phyloP scores from a whole-genome alignment of 2,797 vertebrate species.

The Lagocephalus sceleratus region DNA sequence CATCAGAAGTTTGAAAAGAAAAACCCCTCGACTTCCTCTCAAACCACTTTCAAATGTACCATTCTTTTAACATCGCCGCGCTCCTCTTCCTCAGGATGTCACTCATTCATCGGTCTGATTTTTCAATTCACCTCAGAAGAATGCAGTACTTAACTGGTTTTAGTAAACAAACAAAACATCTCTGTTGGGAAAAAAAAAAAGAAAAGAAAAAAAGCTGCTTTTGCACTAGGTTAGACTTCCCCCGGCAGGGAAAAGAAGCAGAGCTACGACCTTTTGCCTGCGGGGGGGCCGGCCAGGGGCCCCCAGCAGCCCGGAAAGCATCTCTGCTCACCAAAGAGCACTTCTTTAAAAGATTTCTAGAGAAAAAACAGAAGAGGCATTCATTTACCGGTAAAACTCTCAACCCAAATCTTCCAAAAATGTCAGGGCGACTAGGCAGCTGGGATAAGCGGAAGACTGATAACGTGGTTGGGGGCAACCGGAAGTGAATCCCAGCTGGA shows the following conservation, averaged over 20 bases:
- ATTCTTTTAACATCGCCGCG: constrained; percentile 58
- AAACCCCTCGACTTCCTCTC: constrained; percentile 54
- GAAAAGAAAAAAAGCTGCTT: constrained; percentile 66
- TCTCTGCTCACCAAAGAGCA: constrained; percentile 76
- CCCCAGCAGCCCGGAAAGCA: constrained; percentile 43
- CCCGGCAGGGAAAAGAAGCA: constrained; percentile 66
- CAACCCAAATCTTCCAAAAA: constrained; percentile 73
- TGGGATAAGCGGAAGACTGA: constrained; percentile 76
- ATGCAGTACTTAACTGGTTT: constrained; percentile 76
- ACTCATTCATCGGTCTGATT: constrained; percentile 55
- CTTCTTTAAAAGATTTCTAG: constrained; percentile 65
- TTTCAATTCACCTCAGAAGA: constrained; percentile 66
- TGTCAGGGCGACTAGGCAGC: constrained; percentile 66
- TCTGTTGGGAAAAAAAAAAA: constrained; percentile 54
- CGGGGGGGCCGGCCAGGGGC: constrained; percentile 32
- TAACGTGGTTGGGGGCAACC: constrained; percentile 60
- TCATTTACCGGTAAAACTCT: constrained; percentile 75
- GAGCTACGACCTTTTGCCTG: constrained; percentile 65
- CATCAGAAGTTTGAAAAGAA: constrained; percentile 66
- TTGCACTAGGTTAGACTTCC: constrained; percentile 76
- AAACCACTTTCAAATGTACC: constrained; percentile 77
- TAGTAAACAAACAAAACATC: constrained; percentile 71
- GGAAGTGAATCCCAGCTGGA: constrained; percentile 78
- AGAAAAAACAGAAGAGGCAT: constrained; percentile 77
- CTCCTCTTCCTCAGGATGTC: constrained; percentile 28